A percentile compares a stretch with the other conserved stretches of the same genome.
Conservation (phyloP, 1,140 invertebrate genomes). For the Panagrolaimus sp. region DNA sequence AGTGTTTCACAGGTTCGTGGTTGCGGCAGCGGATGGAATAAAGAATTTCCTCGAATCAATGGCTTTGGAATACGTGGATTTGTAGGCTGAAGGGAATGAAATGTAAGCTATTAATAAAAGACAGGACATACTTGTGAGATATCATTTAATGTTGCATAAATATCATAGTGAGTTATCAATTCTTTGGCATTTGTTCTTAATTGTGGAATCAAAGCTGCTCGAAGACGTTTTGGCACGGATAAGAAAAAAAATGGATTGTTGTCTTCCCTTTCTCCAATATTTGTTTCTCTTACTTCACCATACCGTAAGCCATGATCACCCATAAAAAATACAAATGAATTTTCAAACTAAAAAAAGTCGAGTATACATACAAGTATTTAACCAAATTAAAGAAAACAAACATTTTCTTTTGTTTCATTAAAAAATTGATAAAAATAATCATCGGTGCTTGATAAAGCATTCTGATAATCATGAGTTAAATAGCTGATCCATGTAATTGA, state of each 20-base stretch:
- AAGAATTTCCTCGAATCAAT: background rate
- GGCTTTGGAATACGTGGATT: background rate
- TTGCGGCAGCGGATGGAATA: conserved; percentile 18
- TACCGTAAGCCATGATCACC: conserved; percentile 32
- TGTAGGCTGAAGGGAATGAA: too few relatives aligned
- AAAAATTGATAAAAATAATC: conserved; percentile 20
- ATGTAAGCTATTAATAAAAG: background rate
- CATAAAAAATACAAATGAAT: conserved; percentile 27
- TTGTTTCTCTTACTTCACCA: conserved; percentile 11
- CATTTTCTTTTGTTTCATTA: conserved; percentile 15
- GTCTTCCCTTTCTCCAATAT: conserved; percentile 27
- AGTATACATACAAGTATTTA: too few relatives aligned
- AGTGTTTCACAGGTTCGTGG: conserved; percentile 23
- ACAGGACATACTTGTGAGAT: conserved; percentile 19
- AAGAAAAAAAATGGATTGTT: conserved; percentile 30
- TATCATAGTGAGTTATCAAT: conserved; percentile 36
- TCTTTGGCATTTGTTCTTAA: conserved; percentile 28
- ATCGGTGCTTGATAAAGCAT: conserved; percentile 5
- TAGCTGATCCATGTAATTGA: conserved; percentile 19
- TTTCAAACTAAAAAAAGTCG: conserved; percentile 28
- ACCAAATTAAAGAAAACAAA: background rate
- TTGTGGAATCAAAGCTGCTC: conserved; percentile 12
- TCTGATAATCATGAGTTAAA: conserved; percentile 17
- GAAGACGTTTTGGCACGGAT: conserved; percentile 23
- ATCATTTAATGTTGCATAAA: conserved; percentile 29